These are phyloP conservation scores for Poecilus cupreus DNA, from an alignment of 2,888 invertebrate species.

Conservation along the genomic window DNA sequence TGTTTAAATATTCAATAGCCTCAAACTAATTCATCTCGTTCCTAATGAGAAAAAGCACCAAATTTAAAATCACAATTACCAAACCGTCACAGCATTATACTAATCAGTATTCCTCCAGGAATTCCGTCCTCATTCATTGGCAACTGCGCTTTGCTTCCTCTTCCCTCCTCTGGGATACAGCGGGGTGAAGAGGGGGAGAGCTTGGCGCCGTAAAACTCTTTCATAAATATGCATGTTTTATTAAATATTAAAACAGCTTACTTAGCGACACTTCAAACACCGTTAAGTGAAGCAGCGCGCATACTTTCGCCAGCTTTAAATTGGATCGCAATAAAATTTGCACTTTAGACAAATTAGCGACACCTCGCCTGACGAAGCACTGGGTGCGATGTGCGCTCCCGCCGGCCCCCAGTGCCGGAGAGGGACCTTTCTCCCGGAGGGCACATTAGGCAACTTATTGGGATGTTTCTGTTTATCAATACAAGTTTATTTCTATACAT, in stretches of 20 bases:
- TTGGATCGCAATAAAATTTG: slow-evolving; percentile 70
- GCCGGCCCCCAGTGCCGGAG: background rate
- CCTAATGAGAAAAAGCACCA: slow-evolving; percentile 12
- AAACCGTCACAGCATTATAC: background rate
- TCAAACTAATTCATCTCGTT: no score
- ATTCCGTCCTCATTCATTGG: slow-evolving; percentile 4
- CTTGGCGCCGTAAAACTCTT: slow-evolving; percentile 64
- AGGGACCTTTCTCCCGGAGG: background rate
- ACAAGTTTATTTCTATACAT: no score
- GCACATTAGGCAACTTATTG: background rate
- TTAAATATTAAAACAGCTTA: slow-evolving; percentile 71
- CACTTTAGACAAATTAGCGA: slow-evolving; percentile 70
- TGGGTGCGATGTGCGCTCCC: slow-evolving; percentile 28
- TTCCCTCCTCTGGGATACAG: background rate
- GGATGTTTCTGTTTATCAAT: background rate
- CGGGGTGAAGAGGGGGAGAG: no score
- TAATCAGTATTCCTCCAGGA: slow-evolving; percentile 35
- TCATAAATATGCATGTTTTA: slow-evolving; percentile 70
- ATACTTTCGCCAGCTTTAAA: slow-evolving; percentile 65
- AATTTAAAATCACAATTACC: slow-evolving; percentile 42
- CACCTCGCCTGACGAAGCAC: slow-evolving; percentile 67
- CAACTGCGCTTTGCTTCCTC: background rate
- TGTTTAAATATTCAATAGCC: slow-evolving; percentile 5
- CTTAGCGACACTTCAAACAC: slow-evolving; percentile 69
- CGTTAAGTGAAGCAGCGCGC: slow-evolving; percentile 70